Conservation (phyloP, 2,888 invertebrate genomes). For the Idaea aversata region DNA sequence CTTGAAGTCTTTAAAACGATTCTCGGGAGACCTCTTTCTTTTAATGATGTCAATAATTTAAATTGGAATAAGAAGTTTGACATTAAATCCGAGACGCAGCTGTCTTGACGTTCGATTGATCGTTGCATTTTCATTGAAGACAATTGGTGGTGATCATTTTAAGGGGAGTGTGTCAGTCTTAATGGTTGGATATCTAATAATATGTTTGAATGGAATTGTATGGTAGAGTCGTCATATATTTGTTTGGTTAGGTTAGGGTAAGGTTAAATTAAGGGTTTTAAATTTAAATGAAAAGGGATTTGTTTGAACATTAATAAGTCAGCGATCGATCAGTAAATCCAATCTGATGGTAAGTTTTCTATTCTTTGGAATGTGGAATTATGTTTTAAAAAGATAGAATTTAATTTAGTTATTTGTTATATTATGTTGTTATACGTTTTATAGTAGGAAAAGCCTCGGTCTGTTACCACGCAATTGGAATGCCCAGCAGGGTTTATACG, state of each 20-base stretch:
- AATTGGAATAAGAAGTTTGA: neutral
- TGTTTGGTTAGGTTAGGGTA: neutral
- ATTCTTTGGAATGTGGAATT: no score
- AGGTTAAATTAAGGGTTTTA: neutral
- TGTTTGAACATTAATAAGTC: no score
- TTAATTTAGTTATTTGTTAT: no score
- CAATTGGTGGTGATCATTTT: conserved; percentile 64
- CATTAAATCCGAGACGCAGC: conserved; percentile 36
- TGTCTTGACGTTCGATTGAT: conserved; percentile 44
- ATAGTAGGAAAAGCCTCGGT: no score
- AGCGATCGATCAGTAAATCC: no score
- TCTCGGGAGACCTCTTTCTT: neutral
- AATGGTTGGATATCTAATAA: conserved; percentile 22
- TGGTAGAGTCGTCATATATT: neutral
- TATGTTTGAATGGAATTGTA: neutral
- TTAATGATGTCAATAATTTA: neutral
- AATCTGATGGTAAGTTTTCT: no score
- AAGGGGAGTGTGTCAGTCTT: conserved; percentile 38
- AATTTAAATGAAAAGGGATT: neutral
- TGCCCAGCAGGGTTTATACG: no score
- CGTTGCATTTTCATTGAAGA: conserved; percentile 59
- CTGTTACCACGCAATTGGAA: no score
- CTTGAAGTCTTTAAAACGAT: neutral
- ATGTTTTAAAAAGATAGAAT: no score
- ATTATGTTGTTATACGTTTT: no score